Base-by-base conservation (phyloP, 2,888 invertebrate species). In the Actias luna region DNA sequence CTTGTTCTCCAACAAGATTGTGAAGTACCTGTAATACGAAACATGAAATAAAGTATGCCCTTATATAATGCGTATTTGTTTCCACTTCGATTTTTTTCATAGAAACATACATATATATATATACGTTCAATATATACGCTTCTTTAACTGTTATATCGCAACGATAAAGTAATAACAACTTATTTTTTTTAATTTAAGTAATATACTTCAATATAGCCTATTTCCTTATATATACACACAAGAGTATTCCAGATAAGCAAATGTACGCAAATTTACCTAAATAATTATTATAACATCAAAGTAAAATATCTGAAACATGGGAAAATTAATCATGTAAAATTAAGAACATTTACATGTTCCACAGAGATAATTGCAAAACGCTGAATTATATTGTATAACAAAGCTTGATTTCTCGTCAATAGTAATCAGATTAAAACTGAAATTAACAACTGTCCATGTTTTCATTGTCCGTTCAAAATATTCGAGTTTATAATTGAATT, bases 21-120 rank as follows among this genome's bases (percentile, higher is more conserved):
- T 87, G 89, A 85, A 82, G 83, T 90, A 90, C 87, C 91, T 91
- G 84, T 42, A 84, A 86, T 62, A 68, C 61, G 25, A 63, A 61
- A 64, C 46, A 61, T 63, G 25, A 65, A 65, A 59, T 64, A 59
- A 50, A 50, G 18, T 42, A 18, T 18, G 42, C 18, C 8, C 42
- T n/a, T 0, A 36, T 36, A 14, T 36, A 4, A 36, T 1, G 35
- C 12, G 36, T 14, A 36, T 42, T n/a, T n/a, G n/a, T n/a, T n/a
- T n/a, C n/a, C n/a, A n/a, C n/a, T n/a, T n/a, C n/a, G n/a, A n/a
- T n/a, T n/a, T n/a, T n/a, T n/a, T n/a, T n/a, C n/a, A n/a, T n/a
- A n/a, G n/a, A n/a, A n/a, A n/a, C n/a, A n/a, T n/a, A n/a, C n/a
- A n/a, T n/a, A n/a, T n/a, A n/a, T n/a, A n/a, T n/a, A n/a, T n/a